Percentiles rank a stretch among this genome's conserved stretches.
Evolutionary conservation across 2,888 invertebrate species (phyloP).

Genomic region (Oxytorus armatus): DNA sequence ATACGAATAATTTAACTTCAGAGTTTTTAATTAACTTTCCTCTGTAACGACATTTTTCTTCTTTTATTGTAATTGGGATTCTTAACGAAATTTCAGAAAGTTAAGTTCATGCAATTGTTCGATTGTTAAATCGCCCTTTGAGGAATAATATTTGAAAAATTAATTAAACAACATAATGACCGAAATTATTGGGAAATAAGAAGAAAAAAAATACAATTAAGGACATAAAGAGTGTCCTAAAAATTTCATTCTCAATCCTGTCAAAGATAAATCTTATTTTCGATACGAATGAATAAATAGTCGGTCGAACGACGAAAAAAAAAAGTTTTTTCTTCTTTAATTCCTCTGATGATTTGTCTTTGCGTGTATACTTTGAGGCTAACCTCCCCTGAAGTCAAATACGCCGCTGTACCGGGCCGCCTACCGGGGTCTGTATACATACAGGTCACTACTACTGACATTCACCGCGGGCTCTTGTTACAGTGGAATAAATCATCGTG

Average conservation of each 20-base stretch:
- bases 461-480: constrained; percentile 2
- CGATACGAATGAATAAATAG: background rate
- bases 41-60: too few relatives aligned
- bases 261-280: background rate
- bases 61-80: too few relatives aligned
- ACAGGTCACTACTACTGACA: constrained; percentile 14
- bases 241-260: background rate
- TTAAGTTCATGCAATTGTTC: background rate
- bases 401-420: constrained; percentile 16
- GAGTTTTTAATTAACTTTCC: too few relatives aligned
- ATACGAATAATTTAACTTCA: background rate
- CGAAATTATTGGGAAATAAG: background rate
- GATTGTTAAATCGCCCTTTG: background rate
- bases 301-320: background rate
- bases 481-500: constrained; percentile 60
- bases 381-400: constrained; percentile 23
- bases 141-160: background rate
- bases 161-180: background rate
- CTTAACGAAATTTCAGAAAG: too few relatives aligned
- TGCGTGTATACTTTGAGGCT: constrained; percentile 27
- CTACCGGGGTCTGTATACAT: constrained; percentile 27
- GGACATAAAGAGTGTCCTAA: background rate
- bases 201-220: background rate
- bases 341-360: constrained; percentile 34
- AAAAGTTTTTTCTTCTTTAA: background rate